Base-by-base conservation (phyloP, 2,888 invertebrate genomes). In the Abscondita cerata region DNA sequence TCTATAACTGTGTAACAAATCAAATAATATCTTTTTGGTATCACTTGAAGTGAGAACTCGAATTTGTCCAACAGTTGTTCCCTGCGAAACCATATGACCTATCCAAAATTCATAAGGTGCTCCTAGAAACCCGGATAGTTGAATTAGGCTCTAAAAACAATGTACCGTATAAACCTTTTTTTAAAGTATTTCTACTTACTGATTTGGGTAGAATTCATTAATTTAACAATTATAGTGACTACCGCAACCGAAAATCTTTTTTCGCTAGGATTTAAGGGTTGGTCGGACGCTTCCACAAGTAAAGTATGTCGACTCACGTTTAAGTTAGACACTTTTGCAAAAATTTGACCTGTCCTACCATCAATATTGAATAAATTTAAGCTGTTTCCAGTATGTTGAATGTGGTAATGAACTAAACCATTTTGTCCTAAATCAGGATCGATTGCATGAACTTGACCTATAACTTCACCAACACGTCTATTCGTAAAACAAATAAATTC, bases 31-130 rank as follows among this genome's bases (percentile, higher is more conserved):
- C 18, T 80, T 84, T 50, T 86, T 87, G 64, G 85, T 86, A 55
- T 89, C 87, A 70, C 89, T 85, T 2, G 87, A 87, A 55, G 92
- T 87, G 20, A 89, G 90, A 1, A 92, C 87, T 64, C 91, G 85
- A 51, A 95, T 89, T 81, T 94, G 94, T 0, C 94, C 94, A 40
- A 94, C 89, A 69, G 92, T 93, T 0, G 93, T 92, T 6, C 94
- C 94, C 64, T 94, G 84, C 0, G 89, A 89, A 3, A 92, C 93
- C 73, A 90, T 92, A n/a, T 88, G 88, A 0, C 93, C 93, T 25
- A 94, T 93, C 93, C 94, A 94, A 77, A 95, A 94, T 74, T 93
- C 93, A 72, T 93, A 95, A 0, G 94, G 93, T 0, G 93, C 88
- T 19, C 93, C 93, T 16, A 93, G 83, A 70, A 94, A 94, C 73